Conservation (phyloP, 2,888 invertebrate genomes). For the Caenorhabditis sulstoni region DNA sequence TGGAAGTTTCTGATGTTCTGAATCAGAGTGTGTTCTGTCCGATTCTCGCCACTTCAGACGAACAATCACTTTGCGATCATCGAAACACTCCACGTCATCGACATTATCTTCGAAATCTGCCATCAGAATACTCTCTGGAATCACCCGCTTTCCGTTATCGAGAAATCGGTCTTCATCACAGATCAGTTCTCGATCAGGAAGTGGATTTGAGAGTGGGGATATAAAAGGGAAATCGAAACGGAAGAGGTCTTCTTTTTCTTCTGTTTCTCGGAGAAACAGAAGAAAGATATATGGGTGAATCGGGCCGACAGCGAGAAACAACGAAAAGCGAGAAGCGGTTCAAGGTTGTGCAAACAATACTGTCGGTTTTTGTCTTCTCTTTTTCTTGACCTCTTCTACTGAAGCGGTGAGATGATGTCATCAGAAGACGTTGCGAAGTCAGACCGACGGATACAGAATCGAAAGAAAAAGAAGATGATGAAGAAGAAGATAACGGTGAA, state of each 20-base stretch:
- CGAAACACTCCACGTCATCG: no score
- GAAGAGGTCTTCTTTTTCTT: conserved; percentile 14
- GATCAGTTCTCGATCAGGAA: conserved; percentile 24
- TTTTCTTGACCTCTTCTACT: conserved; percentile 32
- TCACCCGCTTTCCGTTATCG: background rate
- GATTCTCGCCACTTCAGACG: no score
- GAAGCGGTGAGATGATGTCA: conserved; percentile 43
- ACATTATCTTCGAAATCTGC: no score
- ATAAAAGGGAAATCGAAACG: conserved; percentile 23
- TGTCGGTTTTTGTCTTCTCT: conserved; percentile 49
- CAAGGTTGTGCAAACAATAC: conserved; percentile 51
- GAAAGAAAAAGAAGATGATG: no score
- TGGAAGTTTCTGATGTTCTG: no score
- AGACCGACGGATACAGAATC: conserved; percentile 26
- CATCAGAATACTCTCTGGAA: background rate
- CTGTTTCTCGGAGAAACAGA: conserved; percentile 15
- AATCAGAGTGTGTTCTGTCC: no score
- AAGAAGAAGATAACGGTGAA: conserved; percentile 20
- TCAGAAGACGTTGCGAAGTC: conserved; percentile 19
- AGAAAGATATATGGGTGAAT: conserved; percentile 15
- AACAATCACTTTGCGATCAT: no score
- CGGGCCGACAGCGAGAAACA: conserved; percentile 2
- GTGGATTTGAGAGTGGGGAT: conserved; percentile 9
- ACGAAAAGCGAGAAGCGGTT: conserved; percentile 19
- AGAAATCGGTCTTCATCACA: background rate